Conservation (phyloP, 2,888 invertebrate species). For the Cheiracanthium punctorium region DNA sequence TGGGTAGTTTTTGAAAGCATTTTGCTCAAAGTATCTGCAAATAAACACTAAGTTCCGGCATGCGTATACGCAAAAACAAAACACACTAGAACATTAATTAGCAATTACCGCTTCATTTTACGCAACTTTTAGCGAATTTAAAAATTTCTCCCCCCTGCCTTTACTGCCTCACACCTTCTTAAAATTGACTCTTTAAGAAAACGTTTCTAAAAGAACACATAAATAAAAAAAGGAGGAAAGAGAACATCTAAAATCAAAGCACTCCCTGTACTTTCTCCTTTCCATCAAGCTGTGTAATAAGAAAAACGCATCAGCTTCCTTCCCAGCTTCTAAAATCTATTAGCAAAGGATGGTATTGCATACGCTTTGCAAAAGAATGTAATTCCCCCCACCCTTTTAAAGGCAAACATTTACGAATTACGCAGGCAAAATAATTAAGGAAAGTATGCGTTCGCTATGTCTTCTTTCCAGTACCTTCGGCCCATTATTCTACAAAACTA, state of each 20-base stretch:
- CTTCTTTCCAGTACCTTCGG: slow-evolving; percentile 21
- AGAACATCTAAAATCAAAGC: background rate
- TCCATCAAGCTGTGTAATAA: background rate
- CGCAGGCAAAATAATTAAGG: slow-evolving; percentile 57
- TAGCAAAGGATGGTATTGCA: background rate
- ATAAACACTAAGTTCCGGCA: too few relatives aligned
- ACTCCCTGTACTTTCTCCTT: background rate
- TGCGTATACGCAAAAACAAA: too few relatives aligned
- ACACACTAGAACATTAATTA: too few relatives aligned
- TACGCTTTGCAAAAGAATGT: slow-evolving; percentile 35
- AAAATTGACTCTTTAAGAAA: background rate
- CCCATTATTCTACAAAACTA: slow-evolving; percentile 63
- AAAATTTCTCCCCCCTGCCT: too few relatives aligned
- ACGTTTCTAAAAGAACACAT: background rate
- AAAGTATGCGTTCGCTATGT: slow-evolving; percentile 40
- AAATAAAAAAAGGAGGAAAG: background rate
- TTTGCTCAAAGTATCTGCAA: too few relatives aligned
- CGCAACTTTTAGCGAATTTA: too few relatives aligned
- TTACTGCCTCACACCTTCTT: too few relatives aligned
- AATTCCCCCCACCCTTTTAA: slow-evolving; percentile 29
- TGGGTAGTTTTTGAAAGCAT: too few relatives aligned
- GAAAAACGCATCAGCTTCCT: background rate
- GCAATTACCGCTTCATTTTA: too few relatives aligned
- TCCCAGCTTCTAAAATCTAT: background rate
- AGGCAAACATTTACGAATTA: slow-evolving; percentile 60